Conservation (phyloP, 2,113 vertebrate genomes). For the Trogon melanurus region DNA sequence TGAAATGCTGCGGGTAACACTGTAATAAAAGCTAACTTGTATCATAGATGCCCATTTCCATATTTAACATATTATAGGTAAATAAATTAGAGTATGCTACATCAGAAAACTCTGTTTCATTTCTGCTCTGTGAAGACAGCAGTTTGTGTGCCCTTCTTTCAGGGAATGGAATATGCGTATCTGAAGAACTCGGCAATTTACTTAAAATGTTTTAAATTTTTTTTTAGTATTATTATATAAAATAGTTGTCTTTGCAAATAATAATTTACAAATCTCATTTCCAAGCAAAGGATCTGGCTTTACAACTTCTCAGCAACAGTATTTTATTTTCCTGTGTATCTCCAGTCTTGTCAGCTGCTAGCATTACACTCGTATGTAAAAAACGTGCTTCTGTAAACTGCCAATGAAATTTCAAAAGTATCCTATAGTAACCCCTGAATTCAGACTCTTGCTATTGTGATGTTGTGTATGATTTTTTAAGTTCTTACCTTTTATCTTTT, state of each 20-base stretch:
- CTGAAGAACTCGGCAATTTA: background rate
- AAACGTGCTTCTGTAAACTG: background rate
- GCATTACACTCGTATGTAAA: background rate
- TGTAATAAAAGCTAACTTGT: background rate
- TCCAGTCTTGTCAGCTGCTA: background rate
- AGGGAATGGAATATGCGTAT: background rate
- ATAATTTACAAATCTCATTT: background rate
- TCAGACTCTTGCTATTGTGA: background rate
- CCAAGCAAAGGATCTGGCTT: background rate
- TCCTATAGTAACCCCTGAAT: background rate
- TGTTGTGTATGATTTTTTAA: background rate
- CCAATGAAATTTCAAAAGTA: background rate
- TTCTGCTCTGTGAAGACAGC: background rate
- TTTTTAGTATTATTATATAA: background rate
- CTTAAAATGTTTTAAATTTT: background rate
- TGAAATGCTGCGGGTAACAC: background rate
- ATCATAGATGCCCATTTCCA: background rate
- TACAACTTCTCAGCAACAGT: background rate
- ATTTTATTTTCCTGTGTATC: background rate
- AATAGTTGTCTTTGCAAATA: background rate
- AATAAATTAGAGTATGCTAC: background rate
- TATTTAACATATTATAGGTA: background rate
- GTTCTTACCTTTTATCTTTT: slow-evolving; percentile 15
- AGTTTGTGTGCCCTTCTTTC: background rate
- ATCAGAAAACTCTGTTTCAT: background rate